Evolutionary conservation across 2,888 invertebrate species (phyloP).

Genomic region (Liopterus haemorrhoidalis): DNA sequence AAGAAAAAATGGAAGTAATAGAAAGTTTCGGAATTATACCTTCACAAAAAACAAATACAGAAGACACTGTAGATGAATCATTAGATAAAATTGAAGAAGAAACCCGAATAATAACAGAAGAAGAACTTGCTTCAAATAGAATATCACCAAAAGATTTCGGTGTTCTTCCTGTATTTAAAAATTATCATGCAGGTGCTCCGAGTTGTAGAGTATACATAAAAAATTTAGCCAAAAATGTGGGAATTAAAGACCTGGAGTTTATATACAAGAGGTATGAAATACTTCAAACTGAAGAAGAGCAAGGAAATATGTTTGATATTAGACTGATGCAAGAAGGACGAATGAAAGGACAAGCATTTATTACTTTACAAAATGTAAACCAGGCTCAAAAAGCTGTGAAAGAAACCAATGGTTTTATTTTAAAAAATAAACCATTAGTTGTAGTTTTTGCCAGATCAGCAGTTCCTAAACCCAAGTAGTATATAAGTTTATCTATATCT

Average conservation of each 20-base stretch:
- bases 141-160: conserved; percentile 66
- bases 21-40: conserved; percentile 40
- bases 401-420: conserved; percentile 81
- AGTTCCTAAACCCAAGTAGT: conserved; percentile 18
- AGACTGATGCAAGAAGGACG: conserved; percentile 88
- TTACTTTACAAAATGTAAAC: conserved; percentile 67
- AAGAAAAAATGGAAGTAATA: conserved; percentile 25
- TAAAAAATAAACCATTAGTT: conserved; percentile 85
- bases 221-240: conserved; percentile 77
- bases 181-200: conserved; percentile 75
- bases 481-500: no score
- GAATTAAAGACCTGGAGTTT: conserved; percentile 65
- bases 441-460: conserved; percentile 72
- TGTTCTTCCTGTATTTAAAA: conserved; percentile 73
- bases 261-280: conserved; percentile 64
- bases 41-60: conserved; percentile 29
- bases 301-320: conserved; percentile 56
- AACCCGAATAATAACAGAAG: conserved; percentile 51
- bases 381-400: conserved; percentile 68
- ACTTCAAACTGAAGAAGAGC: conserved; percentile 39
- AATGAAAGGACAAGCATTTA: conserved; percentile 95
- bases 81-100: conserved; percentile 34
- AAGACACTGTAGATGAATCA: conserved; percentile 24
- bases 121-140: conserved; percentile 62
- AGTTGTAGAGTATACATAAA: conserved; percentile 86